Evolutionary conservation across 2,888 invertebrate genomes (phyloP), one percentile per base, ranked within the genome.

Genomic region (Himalopsyche tibetana): DNA sequence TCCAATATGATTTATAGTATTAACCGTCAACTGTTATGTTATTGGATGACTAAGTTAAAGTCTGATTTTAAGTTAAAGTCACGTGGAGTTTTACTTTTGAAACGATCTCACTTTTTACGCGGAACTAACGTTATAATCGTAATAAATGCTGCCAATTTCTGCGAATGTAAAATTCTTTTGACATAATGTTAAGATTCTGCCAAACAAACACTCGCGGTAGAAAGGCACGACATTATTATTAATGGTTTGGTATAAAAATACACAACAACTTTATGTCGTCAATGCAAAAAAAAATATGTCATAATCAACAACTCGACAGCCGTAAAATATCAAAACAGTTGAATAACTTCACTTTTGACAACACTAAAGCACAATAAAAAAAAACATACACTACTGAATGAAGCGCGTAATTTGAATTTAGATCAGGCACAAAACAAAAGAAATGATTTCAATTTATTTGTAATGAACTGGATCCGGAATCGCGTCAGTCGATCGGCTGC

Each of bases 341-440:
- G 63, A 63, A 19, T 63, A 63, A 63, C 63, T 63, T 63, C 63
- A 19, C 63, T 63, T 63, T 63, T 63, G 8, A 63, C 63, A 63
- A 63, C 63, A 63, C 63, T 63, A 63, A 63, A 63, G 19, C 63
- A 63, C 63, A 11, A 19, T 19, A 63, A 63, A 63, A 28, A 55
- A 63, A 63, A 63, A 63, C 63, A 63, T 63, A 63, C 63, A 63
- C 63, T 6, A n/a, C n/a, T 19, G 28, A 63, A 63, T 28, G 19
- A 63, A 19, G 63, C 63, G 63, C 63, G 63, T 19, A 63, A 63
- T 63, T 63, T 28, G 63, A 63, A 63, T 9, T 63, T 63, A 8
- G 63, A 63, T 19, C 15, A 63, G n/a, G 19, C 28, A 63, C 8
- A 63, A 19, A 19, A 63, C 63, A 63, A 19, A 2, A 63, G 63